Percentiles rank a stretch among this genome's conserved stretches.
Evolutionary conservation across 2,113 vertebrate species (phyloP).

Genomic region (Aspiorhynchus laticeps): DNA sequence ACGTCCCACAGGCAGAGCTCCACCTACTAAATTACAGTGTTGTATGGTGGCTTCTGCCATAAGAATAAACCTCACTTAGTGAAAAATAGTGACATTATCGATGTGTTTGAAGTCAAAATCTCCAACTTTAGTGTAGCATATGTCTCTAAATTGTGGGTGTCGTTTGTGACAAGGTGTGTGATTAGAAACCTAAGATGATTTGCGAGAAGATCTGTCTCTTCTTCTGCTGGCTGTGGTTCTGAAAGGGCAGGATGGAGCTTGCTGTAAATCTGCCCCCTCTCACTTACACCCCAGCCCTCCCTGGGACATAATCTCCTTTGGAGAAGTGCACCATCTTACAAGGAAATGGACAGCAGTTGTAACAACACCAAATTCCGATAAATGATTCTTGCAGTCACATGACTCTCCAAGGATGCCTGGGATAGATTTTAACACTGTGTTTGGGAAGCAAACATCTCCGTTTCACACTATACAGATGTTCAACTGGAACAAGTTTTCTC

Average conservation of each 20-base stretch:
- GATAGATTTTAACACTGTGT: not conserved
- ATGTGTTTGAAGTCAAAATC: conserved; percentile 17
- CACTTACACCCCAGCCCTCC: not conserved
- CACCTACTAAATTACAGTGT: not conserved
- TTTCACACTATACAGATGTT: not conserved
- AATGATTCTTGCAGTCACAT: conserved; percentile 22
- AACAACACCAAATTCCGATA: conserved; percentile 44
- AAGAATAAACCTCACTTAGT: not conserved
- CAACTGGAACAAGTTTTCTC: not conserved
- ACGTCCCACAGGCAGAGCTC: not conserved
- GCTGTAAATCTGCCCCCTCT: conserved; percentile 53
- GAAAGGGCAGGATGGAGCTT: conserved; percentile 37
- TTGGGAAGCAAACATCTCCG: conserved; percentile 1
- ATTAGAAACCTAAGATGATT: conserved; percentile 54
- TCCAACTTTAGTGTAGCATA: not conserved
- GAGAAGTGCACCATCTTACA: conserved; percentile 31
- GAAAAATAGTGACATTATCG: not conserved
- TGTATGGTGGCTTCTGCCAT: not conserved
- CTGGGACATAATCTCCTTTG: conserved; percentile 45
- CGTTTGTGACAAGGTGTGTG: conserved; percentile 35
- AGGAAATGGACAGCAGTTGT: not conserved
- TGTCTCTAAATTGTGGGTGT: conserved; percentile 43
- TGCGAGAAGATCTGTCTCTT: conserved; percentile 37
- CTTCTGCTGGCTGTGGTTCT: conserved; percentile 21
- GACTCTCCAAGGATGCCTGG: not conserved